These are phyloP conservation scores for Meriones unguiculatus DNA, from an alignment of 2,113 vertebrate genomes.

Conservation along the genomic window DNA sequence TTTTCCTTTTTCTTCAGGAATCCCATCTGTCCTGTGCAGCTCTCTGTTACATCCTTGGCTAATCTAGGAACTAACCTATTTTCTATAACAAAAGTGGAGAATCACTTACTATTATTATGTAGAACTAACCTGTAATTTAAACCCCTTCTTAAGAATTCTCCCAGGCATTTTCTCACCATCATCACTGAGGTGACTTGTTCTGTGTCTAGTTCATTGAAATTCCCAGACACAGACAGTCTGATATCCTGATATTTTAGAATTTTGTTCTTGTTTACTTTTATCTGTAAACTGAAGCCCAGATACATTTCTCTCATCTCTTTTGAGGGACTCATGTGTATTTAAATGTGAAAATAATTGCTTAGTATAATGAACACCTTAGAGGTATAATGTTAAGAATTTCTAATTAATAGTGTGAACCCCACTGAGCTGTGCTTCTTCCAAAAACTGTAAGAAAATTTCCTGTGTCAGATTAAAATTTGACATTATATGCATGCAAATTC, in stretches of 20 bases:
- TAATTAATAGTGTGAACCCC: conserved; percentile 3
- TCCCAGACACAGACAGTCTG: conserved; percentile 82
- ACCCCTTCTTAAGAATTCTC: conserved; percentile 79
- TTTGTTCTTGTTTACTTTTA: conserved; percentile 76
- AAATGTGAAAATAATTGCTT: neutral
- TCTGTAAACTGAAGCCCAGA: conserved; percentile 9
- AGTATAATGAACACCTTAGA: neutral
- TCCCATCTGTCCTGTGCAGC: conserved; percentile 86
- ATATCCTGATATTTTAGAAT: conserved; percentile 80
- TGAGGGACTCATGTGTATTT: neutral
- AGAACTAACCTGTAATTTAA: conserved; percentile 84
- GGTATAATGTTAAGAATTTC: neutral
- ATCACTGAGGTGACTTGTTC: conserved; percentile 82
- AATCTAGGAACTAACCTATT: conserved; percentile 82
- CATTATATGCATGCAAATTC: neutral
- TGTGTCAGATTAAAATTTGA: neutral
- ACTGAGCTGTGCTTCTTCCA: neutral
- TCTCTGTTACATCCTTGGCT: conserved; percentile 86
- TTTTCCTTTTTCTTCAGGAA: conserved; percentile 81
- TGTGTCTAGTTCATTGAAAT: conserved; percentile 78
- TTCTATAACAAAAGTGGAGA: conserved; percentile 85
- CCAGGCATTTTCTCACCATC: conserved; percentile 80
- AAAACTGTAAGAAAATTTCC: neutral
- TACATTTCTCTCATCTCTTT: conserved; percentile 44
- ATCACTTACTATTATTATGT: conserved; percentile 84